Percentiles rank a stretch among this genome's conserved stretches.
Conservation (phyloP, 2,888 invertebrate genomes). For the Thera britannica region DNA sequence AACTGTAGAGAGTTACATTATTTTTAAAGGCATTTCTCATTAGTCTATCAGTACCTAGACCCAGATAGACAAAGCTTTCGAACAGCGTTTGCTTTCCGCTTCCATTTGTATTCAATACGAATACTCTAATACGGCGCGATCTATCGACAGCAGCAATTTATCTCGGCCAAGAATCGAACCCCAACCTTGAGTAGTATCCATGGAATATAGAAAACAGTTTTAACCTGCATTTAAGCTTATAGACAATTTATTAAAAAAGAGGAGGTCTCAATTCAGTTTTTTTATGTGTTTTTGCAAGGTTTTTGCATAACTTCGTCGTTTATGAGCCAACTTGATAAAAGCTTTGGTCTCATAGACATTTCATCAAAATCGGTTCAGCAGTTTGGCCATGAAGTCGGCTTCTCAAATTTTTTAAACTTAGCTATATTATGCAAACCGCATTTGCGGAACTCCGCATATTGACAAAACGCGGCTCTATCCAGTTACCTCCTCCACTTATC, state of each 20-base stretch:
- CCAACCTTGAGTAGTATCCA: constrained; percentile 55
- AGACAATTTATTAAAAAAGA: no score
- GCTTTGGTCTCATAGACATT: no score
- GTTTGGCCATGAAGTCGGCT: no score
- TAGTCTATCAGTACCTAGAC: background rate
- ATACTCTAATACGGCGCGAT: constrained; percentile 74
- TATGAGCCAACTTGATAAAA: no score
- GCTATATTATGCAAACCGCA: no score
- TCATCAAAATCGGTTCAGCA: no score
- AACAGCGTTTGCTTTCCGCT: constrained; percentile 50
- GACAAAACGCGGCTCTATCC: background rate
- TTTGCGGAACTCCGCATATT: background rate
- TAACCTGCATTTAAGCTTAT: background rate
- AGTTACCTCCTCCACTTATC: constrained; percentile 17
- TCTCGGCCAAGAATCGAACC: constrained; percentile 69
- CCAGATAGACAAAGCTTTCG: constrained; percentile 18
- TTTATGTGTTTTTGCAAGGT: no score
- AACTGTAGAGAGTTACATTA: no score
- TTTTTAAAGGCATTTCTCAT: background rate
- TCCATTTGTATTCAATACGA: constrained; percentile 79
- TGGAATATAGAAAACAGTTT: constrained; percentile 5
- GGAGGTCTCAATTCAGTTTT: no score
- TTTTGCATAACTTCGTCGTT: no score
- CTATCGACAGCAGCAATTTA: constrained; percentile 75
- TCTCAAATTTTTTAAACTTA: no score